Evolutionary conservation across 2,113 vertebrate species (phyloP), one percentile per base, ranked within the genome.

Genomic region (Grammomys surdaster): DNA sequence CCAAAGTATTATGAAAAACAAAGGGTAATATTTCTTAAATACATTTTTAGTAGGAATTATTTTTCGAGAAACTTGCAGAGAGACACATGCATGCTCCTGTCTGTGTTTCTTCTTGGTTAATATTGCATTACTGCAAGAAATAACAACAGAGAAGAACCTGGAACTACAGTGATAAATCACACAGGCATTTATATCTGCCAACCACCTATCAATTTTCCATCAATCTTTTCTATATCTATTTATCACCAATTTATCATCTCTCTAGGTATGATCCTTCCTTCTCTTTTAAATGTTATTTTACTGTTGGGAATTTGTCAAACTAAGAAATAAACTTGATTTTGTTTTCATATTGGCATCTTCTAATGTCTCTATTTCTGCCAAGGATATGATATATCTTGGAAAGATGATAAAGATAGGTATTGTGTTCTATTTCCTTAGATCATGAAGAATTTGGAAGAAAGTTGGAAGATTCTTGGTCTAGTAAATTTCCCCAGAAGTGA

Each of bases 11-110:
- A 28, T 81, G 36, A 90, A 19, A 82, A 63, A 7, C 14, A 90
- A 54, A 48, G 13, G 48, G 80, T 12, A 14, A 54, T 26, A 76
- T 63, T 89, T 81, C 4, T 33, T 58, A 93, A 73, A 31, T 60
- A 56, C 22, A 26, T 33, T 92, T 90, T 91, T 94, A 36, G 20
- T 75, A 43, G 7, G 0, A 88, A 94, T 92, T 85, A 82, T 86
- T 89, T 95, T 87, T 31, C 54, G 43, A 63, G 67, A 93, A 43
- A 33, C 5, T 77, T 94, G 2, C 58, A 40, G 63, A 65, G 69
- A 33, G 8, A 60, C 4, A 70, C 48, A 46, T 17, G 20, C 12
- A 26, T 17, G 20, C 1, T 20, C 40, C 2, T 81, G 2, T 7
- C 22, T 33, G 6, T 11, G 1, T 70, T 72, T 14, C 3, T 40